Base-by-base conservation (phyloP, 2,888 invertebrate genomes). In the Drosophila gaucha region DNA sequence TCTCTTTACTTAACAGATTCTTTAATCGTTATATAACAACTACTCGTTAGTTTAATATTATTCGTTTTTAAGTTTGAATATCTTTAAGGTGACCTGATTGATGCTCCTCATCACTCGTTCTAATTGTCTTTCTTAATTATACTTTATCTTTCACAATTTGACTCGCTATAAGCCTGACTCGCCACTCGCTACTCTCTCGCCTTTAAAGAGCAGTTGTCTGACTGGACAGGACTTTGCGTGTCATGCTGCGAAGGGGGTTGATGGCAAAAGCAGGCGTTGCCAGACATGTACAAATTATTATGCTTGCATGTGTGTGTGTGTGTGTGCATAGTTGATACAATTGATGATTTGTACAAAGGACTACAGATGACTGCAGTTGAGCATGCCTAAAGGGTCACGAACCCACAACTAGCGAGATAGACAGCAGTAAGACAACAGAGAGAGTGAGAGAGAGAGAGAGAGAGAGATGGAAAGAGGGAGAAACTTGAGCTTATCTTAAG, bases 401-500 rank as follows among this genome's bases (percentile, higher is more conserved):
- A 58, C 71, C 43, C 46, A 14, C 36, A n/a, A 22, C 20, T 22
- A 14, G 58, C 38, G 14, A n/a, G n/a, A n/a, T n/a, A n/a, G n/a
- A n/a, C n/a, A n/a, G n/a, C n/a, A n/a, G n/a, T n/a, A n/a, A n/a
- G n/a, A n/a, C n/a, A n/a, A n/a, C n/a, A 14, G 30, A 2, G n/a
- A 24, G 28, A 35, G 49, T 28, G 24, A 30, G 14, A 35, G 49
- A 28, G 20, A 35, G 35, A 30, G 2, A 22, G 24, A 51, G 14
- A 18, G 22, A 10, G 46, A n/a, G 6, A 9, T 18, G 18, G 24
- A 63, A 30, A 6, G 30, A 16, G 18, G n/a, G 26, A 30, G 30
- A 16, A 38, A 24, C 54, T 51, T 50, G 52, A 36, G 52, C 44
- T 74, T 71, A 64, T 59, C 71, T 71, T 67, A 67, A 65, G 62